A percentile compares a stretch with the other conserved stretches of the same genome.
Conservation (phyloP, 2,888 invertebrate species). For the Phlogophora meticulosa region DNA sequence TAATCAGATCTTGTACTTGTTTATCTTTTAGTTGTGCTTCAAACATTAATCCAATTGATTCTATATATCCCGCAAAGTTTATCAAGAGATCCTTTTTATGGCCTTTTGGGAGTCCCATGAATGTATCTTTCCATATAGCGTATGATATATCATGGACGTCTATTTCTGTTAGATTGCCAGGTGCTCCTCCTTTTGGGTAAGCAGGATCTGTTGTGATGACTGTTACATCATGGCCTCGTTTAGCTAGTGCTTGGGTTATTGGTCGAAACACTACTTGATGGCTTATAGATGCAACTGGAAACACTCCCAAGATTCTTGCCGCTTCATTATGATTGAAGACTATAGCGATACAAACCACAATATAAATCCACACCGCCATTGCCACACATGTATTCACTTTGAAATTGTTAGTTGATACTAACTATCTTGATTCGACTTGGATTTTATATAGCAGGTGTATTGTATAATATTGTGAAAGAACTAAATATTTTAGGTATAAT, state of each 20-base stretch:
- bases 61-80: slow-evolving; percentile 27
- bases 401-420: not conserved
- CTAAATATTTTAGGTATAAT: not conserved
- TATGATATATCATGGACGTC: slow-evolving; percentile 78
- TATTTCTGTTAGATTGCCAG: slow-evolving; percentile 76
- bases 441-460: slow-evolving; percentile 22
- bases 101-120: slow-evolving; percentile 29
- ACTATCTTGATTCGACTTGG: not conserved
- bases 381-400: not conserved
- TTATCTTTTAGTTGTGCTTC: slow-evolving; percentile 56
- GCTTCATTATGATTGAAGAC: slow-evolving; percentile 16
- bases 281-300: slow-evolving; percentile 39
- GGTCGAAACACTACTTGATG: slow-evolving; percentile 44
- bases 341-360: slow-evolving; percentile 4
- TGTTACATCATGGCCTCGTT: slow-evolving; percentile 36
- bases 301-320: slow-evolving; percentile 33
- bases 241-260: slow-evolving; percentile 22
- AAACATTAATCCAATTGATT: slow-evolving; percentile 37
- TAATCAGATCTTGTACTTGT: slow-evolving; percentile 52
- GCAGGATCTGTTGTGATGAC: slow-evolving; percentile 51
- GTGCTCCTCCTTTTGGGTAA: slow-evolving; percentile 69
- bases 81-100: slow-evolving; percentile 9
- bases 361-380: slow-evolving; percentile 3
- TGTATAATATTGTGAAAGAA: slow-evolving; percentile 20
- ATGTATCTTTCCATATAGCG: slow-evolving; percentile 45